Conservation (phyloP, 2,113 vertebrate species). For the Scopus umbretta region DNA sequence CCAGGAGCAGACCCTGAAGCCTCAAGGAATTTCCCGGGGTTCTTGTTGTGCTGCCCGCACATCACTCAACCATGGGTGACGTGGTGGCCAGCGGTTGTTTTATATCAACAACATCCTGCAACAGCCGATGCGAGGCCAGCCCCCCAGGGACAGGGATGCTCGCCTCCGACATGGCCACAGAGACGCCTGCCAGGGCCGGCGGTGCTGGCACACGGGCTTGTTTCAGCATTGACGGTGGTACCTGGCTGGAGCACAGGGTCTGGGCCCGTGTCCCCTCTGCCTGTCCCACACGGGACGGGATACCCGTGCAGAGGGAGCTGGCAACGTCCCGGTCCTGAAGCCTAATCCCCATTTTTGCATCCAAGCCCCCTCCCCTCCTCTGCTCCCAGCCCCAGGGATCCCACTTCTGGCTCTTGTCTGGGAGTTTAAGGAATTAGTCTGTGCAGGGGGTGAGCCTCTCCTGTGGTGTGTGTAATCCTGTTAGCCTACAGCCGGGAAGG, state of each 20-base stretch:
- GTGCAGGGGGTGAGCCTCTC: neutral
- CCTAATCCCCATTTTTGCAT: neutral
- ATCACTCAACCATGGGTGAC: neutral
- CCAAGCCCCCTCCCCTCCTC: neutral
- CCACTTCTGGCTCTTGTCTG: neutral
- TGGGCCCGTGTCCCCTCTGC: neutral
- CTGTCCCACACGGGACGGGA: neutral
- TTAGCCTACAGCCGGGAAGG: neutral
- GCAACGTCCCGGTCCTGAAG: neutral
- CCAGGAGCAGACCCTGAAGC: neutral
- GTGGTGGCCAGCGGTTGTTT: neutral
- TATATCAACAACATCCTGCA: neutral
- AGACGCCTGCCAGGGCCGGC: neutral
- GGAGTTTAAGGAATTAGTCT: neutral
- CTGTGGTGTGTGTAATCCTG: neutral
- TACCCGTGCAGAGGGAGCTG: neutral
- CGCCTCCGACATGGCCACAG: accelerated
- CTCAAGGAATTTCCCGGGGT: neutral
- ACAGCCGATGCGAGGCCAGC: neutral
- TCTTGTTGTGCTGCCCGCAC: neutral
- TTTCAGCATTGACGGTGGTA: accelerated
- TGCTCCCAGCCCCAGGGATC: accelerated
- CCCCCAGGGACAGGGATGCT: neutral
- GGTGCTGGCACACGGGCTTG: accelerated
- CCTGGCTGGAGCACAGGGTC: neutral